Base-by-base conservation (phyloP, 2,888 invertebrate genomes). In the Cosmia pyralina region DNA sequence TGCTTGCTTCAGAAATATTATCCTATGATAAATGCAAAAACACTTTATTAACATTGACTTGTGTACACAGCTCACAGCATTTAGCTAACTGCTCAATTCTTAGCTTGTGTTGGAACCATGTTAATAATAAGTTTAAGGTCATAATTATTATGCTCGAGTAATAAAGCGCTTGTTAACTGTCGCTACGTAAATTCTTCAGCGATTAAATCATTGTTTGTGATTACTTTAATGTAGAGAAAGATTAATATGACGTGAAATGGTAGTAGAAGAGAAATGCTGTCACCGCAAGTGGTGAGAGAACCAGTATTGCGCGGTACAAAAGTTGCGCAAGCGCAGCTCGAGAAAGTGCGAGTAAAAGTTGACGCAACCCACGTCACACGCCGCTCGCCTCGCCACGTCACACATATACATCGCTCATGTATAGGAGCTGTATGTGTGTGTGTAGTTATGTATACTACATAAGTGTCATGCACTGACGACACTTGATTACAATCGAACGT, bases 311-410 rank as follows among this genome's bases (percentile, higher is more conserved):
- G 91, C 91, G 86, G 88, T 80, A 75, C 63, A 75, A 85, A 88
- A 87, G 93, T 96, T 96, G 96, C 96, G 96, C 95, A 96, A 96
- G 95, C 91, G 92, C 92, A 91, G 83, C 88, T 80, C 93, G 94
- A 94, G 96, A 96, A 96, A 96, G 96, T 96, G 96, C 94, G 93
- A 96, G 96, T 96, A 96, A 96, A 96, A 96, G 96, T 96, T 95
- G 96, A 96, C 95, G 96, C 96, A 96, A 96, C 93, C 86, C 89
- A 92, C 95, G 95, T 95, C 96, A 95, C 92, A 90, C 89, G 87
- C 84, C 88, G 85, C 85, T 86, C 89, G 87, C 84, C 83, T 79
- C 87, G 88, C 89, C 88, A 88, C 91, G 90, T 90, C 90, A 92
- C 91, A 90, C 91, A 86, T 83, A 88, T 86, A 88, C 88, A 85